Percentiles rank a stretch among this genome's conserved stretches.
These are phyloP conservation scores for Melanogrammus aeglefinus DNA, from an alignment of 2,797 vertebrate genomes.

Conservation along the genomic window DNA sequence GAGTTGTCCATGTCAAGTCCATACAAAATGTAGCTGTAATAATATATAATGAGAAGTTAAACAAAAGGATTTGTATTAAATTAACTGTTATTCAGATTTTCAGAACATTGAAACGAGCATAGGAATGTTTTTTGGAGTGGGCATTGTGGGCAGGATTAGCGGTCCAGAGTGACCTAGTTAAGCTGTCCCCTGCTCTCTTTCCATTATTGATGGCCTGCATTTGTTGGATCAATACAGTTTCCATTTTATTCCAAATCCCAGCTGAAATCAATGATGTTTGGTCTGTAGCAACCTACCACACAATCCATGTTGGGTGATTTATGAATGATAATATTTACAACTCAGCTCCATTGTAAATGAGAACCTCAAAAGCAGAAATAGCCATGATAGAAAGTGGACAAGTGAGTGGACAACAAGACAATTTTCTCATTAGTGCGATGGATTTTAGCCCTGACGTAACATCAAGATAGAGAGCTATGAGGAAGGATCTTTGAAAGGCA, in stretches of 20 bases:
- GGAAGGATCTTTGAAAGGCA: neutral
- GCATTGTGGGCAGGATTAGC: neutral
- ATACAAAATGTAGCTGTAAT: neutral
- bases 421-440: neutral
- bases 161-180: constrained; percentile 33
- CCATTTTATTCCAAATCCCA: constrained; percentile 27
- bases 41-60: neutral
- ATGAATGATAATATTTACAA: neutral
- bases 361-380: neutral
- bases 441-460: neutral
- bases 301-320: neutral
- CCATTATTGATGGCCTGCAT: constrained; percentile 43
- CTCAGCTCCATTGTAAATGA: neutral
- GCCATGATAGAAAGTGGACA: too few species aligned
- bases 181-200: constrained; percentile 38
- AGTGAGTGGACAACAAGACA: too few species aligned
- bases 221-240: constrained; percentile 38
- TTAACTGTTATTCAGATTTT: neutral
- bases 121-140: neutral
- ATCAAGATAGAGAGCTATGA: neutral
- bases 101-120: neutral
- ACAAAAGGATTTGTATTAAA: too few species aligned
- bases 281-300: neutral
- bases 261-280: constrained; percentile 28
- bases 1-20: too few species aligned